Evolutionary conservation across 2,797 vertebrate species (phyloP).

Genomic region (Eutrigla gurnardus): DNA sequence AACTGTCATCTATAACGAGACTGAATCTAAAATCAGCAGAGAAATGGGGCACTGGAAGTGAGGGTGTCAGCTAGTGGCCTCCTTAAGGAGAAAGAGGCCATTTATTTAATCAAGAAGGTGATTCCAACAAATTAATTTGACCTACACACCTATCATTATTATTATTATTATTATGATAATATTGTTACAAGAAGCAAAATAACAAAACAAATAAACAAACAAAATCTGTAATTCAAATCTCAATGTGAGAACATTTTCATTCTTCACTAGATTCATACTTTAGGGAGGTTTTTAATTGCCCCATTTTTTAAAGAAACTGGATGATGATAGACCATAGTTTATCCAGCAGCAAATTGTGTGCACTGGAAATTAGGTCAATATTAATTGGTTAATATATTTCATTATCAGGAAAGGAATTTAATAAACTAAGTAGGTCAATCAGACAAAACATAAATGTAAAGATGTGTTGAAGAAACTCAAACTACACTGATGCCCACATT

Average conservation of each 20-base stretch:
- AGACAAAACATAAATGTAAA: not conserved
- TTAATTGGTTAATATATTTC: not conserved
- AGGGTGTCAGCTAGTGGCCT: slow-evolving; percentile 60
- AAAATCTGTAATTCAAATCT: not conserved
- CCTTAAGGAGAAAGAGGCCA: slow-evolving; percentile 54
- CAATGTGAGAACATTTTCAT: not conserved
- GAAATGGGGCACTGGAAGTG: slow-evolving; percentile 71
- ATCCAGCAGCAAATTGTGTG: not conserved
- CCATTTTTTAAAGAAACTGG: slow-evolving; percentile 12
- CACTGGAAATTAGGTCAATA: not conserved
- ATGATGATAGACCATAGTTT: slow-evolving; percentile 1
- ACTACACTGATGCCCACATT: slow-evolving; percentile 52
- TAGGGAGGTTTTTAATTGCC: slow-evolving; percentile 13
- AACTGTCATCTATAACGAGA: slow-evolving; percentile 25
- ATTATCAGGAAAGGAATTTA: not conserved
- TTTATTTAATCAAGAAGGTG: slow-evolving; percentile 31
- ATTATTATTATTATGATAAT: not conserved
- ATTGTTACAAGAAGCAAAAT: not conserved
- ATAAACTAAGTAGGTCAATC: not conserved
- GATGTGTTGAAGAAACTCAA: not conserved
- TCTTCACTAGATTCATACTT: slow-evolving; percentile 5
- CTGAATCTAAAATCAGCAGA: slow-evolving; percentile 56
- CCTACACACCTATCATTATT: not conserved
- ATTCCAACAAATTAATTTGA: not conserved
- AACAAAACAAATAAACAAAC: slow-evolving; percentile 1